These are phyloP conservation scores for Drosophila oshimai DNA, from an alignment of 1,140 invertebrate species.

Conservation along the genomic window DNA sequence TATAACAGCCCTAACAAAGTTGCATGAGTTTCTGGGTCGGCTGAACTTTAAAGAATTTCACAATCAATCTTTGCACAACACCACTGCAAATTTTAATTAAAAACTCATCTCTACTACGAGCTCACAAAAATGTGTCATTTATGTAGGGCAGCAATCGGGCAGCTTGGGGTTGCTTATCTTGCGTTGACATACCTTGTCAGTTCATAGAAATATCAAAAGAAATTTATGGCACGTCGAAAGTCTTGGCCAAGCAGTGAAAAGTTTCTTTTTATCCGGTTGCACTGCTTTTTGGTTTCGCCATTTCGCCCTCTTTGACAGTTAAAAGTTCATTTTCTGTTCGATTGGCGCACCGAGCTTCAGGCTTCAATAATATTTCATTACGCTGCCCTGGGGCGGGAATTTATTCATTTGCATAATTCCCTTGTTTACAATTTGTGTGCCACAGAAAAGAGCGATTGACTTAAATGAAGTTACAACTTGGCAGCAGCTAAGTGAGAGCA, in stretches of 20 bases:
- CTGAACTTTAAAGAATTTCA: neutral
- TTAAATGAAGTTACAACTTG: constrained; percentile 81
- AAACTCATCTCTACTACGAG: constrained; percentile 20
- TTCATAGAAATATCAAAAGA: constrained; percentile 75
- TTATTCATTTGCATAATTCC: constrained; percentile 77
- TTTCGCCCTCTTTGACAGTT: constrained; percentile 6
- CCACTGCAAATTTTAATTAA: constrained; percentile 37
- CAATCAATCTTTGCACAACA: constrained; percentile 13
- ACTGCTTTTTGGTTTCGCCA: neutral
- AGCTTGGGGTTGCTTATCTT: constrained; percentile 64
- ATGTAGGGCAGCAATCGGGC: constrained; percentile 24
- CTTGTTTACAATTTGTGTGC: constrained; percentile 75
- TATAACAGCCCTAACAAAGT: no score
- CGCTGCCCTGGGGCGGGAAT: constrained; percentile 30
- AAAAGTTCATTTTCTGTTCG: constrained; percentile 37
- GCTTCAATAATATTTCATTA: constrained; percentile 35
- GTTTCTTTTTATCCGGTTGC: neutral
- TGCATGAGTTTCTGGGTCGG: neutral
- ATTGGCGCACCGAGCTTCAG: constrained; percentile 7
- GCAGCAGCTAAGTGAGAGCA: constrained; percentile 59
- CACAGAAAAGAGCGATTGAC: constrained; percentile 63
- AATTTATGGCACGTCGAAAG: constrained; percentile 56
- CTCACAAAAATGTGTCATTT: constrained; percentile 35
- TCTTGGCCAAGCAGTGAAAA: constrained; percentile 1
- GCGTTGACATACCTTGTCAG: constrained; percentile 76